These are phyloP conservation scores for Drosophila kanekoi DNA, from an alignment of 2,888 invertebrate species.

Conservation along the genomic window DNA sequence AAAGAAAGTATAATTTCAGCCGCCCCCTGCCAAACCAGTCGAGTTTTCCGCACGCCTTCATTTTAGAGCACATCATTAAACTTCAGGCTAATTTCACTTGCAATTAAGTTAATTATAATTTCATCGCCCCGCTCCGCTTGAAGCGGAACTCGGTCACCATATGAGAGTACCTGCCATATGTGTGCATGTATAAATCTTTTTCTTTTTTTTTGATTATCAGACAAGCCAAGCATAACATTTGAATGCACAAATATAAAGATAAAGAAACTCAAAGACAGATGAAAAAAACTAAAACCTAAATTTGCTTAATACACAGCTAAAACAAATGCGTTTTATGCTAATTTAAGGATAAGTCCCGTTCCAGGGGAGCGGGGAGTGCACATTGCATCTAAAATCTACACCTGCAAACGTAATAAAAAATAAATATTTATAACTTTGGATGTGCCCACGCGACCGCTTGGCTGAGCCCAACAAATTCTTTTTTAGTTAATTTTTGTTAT, in stretches of 20 bases:
- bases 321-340: conserved; percentile 47
- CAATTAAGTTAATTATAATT: conserved; percentile 76
- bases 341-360: conserved; percentile 33
- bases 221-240: conserved; percentile 54
- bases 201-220: conserved; percentile 26
- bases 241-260: conserved; percentile 35
- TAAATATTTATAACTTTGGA: conserved; percentile 67
- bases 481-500: conserved; percentile 45
- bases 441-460: conserved; percentile 56
- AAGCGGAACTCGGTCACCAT: conserved; percentile 62
- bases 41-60: conserved; percentile 46
- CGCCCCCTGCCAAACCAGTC: neutral
- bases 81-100: conserved; percentile 74
- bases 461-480: conserved; percentile 41
- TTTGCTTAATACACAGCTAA: conserved; percentile 1
- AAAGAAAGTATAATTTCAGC: conserved; percentile 40
- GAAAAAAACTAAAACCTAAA: conserved; percentile 15
- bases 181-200: conserved; percentile 45
- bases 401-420: conserved; percentile 58
- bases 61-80: conserved; percentile 64
- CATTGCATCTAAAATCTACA: conserved; percentile 49
- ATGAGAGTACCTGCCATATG: conserved; percentile 23
- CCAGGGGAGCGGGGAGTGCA: neutral
- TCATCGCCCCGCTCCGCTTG: conserved; percentile 61
- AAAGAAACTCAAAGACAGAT: conserved; percentile 6